phyloP scores from a whole-genome alignment of 2,113 vertebrate genomes.

The Blennius ocellaris region DNA sequence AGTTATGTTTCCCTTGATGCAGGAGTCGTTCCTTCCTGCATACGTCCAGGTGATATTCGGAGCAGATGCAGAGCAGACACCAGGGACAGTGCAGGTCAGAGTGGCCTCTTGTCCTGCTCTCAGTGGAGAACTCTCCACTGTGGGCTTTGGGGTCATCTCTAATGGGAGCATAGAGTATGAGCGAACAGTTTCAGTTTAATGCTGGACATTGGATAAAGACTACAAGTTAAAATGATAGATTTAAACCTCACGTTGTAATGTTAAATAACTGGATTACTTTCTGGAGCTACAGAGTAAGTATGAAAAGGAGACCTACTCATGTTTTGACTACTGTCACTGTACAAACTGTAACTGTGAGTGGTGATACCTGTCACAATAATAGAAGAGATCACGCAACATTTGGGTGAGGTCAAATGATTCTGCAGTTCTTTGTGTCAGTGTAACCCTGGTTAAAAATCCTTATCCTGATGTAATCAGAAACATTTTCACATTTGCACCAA shows the following conservation, averaged over 20 bases:
- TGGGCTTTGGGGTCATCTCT: conserved; percentile 54
- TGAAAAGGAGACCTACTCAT: too few relatives aligned
- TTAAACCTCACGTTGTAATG: too few relatives aligned
- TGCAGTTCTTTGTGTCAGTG: conserved; percentile 17
- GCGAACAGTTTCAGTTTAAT: not conserved
- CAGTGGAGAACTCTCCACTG: conserved; percentile 33
- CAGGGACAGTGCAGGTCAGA: conserved; percentile 65
- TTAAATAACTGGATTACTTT: too few relatives aligned
- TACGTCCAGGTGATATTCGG: conserved; percentile 54
- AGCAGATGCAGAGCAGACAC: conserved; percentile 52
- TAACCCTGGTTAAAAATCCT: too few relatives aligned
- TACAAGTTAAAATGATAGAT: too few relatives aligned
- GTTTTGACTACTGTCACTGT: too few relatives aligned
- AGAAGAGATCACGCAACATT: too few relatives aligned
- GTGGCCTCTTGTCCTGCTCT: conserved; percentile 37
- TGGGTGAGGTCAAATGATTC: conserved; percentile 32
- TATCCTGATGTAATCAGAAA: too few relatives aligned
- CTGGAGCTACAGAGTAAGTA: too few relatives aligned
- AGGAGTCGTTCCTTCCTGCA: not conserved
- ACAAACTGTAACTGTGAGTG: not conserved
- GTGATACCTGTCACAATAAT: conserved; percentile 1
- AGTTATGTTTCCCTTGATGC: not conserved
- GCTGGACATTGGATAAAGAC: not conserved
- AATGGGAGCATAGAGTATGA: not conserved
- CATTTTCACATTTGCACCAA: not conserved